phyloP scores from a whole-genome alignment of 1,140 invertebrate genomes.

The Leguminivora glycinivorella region DNA sequence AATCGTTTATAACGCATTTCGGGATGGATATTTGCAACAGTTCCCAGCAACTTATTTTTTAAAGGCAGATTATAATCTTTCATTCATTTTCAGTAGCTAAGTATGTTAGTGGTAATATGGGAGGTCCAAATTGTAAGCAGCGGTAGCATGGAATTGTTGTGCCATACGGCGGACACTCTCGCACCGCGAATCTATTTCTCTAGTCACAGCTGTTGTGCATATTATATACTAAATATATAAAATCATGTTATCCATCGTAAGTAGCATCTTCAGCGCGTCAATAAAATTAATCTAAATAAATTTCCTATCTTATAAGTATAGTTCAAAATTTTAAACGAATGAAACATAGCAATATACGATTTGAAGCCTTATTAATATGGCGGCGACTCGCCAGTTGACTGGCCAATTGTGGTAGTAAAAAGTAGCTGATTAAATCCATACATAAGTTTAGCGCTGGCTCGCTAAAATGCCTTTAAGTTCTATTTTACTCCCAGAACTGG shows the following conservation, averaged over 20 bases:
- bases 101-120: no score
- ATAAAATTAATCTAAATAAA: conserved; percentile 32
- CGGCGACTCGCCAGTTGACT: neutral
- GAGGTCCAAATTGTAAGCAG: no score
- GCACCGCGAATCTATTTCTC: conserved; percentile 56
- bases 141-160: neutral
- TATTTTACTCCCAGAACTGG: neutral
- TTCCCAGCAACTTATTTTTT: no score
- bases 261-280: conserved; percentile 29
- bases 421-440: neutral
- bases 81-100: no score
- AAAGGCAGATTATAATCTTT: no score
- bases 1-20: no score
- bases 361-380: conserved; percentile 40
- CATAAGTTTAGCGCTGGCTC: neutral
- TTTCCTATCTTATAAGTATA: conserved; percentile 32
- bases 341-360: conserved; percentile 43
- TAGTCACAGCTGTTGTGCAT: conserved; percentile 62
- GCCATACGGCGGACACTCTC: neutral
- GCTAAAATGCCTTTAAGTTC: neutral
- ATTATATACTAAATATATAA: conserved; percentile 28
- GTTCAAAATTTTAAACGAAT: conserved; percentile 42
- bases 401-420: neutral
- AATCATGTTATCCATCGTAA: conserved; percentile 21
- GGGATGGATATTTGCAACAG: no score